Base-by-base conservation (phyloP, 2,113 vertebrate species). In the Vicugna pacos region DNA sequence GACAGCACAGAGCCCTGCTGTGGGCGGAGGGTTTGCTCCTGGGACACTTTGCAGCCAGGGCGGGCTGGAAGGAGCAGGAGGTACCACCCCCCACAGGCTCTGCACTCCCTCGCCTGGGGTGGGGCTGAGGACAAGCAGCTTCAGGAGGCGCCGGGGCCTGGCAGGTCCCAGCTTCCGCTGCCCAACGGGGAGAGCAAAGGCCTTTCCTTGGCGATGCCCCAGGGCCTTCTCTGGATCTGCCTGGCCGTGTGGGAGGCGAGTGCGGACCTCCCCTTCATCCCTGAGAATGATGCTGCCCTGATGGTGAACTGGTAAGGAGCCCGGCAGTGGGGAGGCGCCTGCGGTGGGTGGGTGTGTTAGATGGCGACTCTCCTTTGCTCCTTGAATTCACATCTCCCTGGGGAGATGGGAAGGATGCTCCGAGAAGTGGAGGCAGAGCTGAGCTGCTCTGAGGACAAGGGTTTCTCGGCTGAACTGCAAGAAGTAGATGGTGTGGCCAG, bases 251-350 rank as follows among this genome's bases (percentile, higher is more conserved):
- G 99, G 99, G 99, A 99, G 88, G 99, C 98, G 0, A 98, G 98
- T 8, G 99, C 99, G 32, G 99, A 99, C 96, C 98, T 99, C 96
- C 99, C 99, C 0, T 99, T 99, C 98, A 99, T 99, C 76, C 98
- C 99, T 0, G 99, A 99, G 94, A 99, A 99, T 97, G 99, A 99
- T 6, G 99, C 99, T 0, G 99, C 99, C 65, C 99, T 99, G 99
- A 97, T 98, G 98, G 99, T 99, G 94, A 99, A 99, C 99, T 99
- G 99, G 99, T 99, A 98, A 99, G 99, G 98, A 96, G 95, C 30
- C 42, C 13, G 20, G n/a, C 0, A 9, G 35, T 12, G 32, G 16
- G 52, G 52, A 8, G 26, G 26, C 0, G 17, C 28, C 7, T 28
- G 13, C 20, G 10, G 22, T 30, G 8, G 17, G 16, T 5, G 42